Evolutionary conservation across 2,888 invertebrate genomes (phyloP), one percentile per base, ranked within the genome.

Genomic region (Brenthis daphne): DNA sequence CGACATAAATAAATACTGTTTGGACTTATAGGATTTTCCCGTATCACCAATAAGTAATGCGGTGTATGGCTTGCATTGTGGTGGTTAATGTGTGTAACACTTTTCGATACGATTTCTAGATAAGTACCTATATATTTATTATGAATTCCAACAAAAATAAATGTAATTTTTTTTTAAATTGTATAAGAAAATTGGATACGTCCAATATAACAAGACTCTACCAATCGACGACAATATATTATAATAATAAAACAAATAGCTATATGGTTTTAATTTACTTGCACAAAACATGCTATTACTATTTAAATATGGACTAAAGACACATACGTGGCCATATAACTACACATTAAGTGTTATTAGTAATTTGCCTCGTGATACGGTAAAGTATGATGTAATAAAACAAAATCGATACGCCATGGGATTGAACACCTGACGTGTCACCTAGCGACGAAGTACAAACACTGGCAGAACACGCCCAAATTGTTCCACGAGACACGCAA

Each of bases 371-470:
- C 53, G 68, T 68, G 60, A 53, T 73, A 70, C 51, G 69, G 51
- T 67, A 68, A 66, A 73, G 69, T 64, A 63, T 69, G 71, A 72
- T 69, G 70, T 74, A 69, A 63, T 67, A 56, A 63, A 65, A 75
- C 69, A 80, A 82, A 85, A 88, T 88, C 88, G 80, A 89, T 88
- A 85, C 50, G 71, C 69, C 75, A 79, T 80, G 85, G 82, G 84
- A 88, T 78, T 75, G 68, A 73, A 73, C 87, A 86, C 84, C 84
- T 87, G 88, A 73, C 80, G 75, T 73, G 84, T 88, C 80, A 79
- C 86, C 87, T 86, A 86, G 89, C 87, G 81, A 88, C 89, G 75
- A 73, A 71, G 69, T 70, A 70, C 87, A 87, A 89, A 88, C 88
- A 88, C 55, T 71, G 70, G 75, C 67, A 73, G 70, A 72, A 71